phyloP scores from a whole-genome alignment of 1,140 invertebrate species.

The Drosophila auraria region DNA sequence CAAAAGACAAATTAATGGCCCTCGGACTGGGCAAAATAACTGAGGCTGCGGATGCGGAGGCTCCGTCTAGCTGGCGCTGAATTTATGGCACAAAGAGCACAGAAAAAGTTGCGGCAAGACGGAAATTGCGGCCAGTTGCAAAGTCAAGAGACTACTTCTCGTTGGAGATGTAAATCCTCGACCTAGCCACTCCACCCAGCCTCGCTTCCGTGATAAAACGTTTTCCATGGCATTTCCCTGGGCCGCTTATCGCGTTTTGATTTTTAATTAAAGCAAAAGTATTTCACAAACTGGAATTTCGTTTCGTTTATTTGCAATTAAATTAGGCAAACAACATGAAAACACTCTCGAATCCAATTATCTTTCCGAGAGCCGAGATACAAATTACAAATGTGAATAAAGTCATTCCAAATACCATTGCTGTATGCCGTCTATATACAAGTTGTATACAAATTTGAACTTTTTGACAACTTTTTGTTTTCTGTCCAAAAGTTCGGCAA shows the following conservation, averaged over 20 bases:
- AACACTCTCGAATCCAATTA: conserved; percentile 68
- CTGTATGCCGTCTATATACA: conserved; percentile 3
- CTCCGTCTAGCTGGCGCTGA: conserved; percentile 68
- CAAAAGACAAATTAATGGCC: conserved; percentile 79
- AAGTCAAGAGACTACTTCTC: conserved; percentile 65
- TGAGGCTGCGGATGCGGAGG: conserved; percentile 41
- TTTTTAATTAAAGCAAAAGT: conserved; percentile 80
- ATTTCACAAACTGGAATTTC: conserved; percentile 70
- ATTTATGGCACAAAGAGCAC: conserved; percentile 60
- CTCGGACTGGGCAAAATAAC: conserved; percentile 51
- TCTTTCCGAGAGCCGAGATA: conserved; percentile 55
- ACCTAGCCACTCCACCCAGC: neutral
- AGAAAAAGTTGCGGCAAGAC: conserved; percentile 59
- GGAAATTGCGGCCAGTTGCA: conserved; percentile 71
- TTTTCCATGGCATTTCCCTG: conserved; percentile 43
- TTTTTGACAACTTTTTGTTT: conserved; percentile 64
- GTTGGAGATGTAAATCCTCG: conserved; percentile 38
- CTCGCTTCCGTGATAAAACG: conserved; percentile 28
- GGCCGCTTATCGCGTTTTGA: conserved; percentile 75
- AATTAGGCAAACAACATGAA: conserved; percentile 67
- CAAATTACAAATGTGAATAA: conserved; percentile 59
- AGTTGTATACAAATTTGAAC: conserved; percentile 63
- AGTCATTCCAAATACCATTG: conserved; percentile 47
- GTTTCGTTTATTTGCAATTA: conserved; percentile 71
- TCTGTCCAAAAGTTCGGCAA: conserved; percentile 32